phyloP scores from a whole-genome alignment of 92 coral and sea anemone genomes.

The Zoanthus sansibaricus region DNA sequence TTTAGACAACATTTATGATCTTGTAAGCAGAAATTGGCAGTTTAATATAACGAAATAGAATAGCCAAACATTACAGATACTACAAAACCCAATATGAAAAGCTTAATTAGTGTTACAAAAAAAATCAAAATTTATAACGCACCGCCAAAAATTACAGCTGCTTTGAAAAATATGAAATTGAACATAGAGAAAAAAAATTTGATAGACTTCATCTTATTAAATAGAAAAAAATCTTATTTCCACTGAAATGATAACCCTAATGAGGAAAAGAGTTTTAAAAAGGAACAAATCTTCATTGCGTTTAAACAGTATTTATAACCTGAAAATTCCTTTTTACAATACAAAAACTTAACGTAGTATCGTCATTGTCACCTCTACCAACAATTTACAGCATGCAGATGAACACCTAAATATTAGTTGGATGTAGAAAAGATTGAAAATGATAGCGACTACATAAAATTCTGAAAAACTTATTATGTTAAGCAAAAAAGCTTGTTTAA shows the following conservation, averaged over 20 bases:
- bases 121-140: not conserved
- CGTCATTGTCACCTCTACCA: not conserved
- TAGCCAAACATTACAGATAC: not conserved
- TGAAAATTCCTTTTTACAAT: not conserved
- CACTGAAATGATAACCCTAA: not conserved
- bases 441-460: not conserved
- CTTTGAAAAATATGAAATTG: not conserved
- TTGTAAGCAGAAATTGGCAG: not conserved
- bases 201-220: not conserved
- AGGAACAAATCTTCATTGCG: not conserved
- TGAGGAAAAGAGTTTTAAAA: not conserved
- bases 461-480: not conserved
- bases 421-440: not conserved
- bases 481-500: not conserved
- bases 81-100: not conserved
- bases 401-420: not conserved
- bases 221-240: not conserved
- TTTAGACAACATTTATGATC: not conserved
- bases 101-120: not conserved
- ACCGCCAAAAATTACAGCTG: not conserved
- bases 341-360: not conserved
- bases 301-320: not conserved
- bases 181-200: not conserved
- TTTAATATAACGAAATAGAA: not conserved
- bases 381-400: conserved; percentile 7